Evolutionary conservation across 2,888 invertebrate genomes (phyloP).

Genomic region (Hemistola chrysoprasaria): DNA sequence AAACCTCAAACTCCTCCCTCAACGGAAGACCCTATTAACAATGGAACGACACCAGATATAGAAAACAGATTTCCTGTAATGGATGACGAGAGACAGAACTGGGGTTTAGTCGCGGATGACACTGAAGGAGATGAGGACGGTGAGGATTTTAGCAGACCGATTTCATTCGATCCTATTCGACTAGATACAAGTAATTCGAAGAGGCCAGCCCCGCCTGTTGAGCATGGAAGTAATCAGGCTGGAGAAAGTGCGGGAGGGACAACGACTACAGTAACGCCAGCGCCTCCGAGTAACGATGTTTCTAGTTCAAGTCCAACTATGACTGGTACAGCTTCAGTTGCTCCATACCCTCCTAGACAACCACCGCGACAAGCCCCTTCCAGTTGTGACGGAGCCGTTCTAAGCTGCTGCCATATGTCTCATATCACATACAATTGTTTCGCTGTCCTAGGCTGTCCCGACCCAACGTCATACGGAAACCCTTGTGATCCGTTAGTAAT

Average conservation of each 20-base stretch:
- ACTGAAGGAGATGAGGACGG: conserved; percentile 38
- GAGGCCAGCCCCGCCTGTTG: conserved; percentile 52
- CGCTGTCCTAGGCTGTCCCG: conserved; percentile 56
- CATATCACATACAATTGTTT: conserved; percentile 57
- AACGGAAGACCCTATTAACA: conserved; percentile 17
- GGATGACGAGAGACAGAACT: conserved; percentile 60
- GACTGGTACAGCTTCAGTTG: not conserved
- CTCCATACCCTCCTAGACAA: conserved; percentile 16
- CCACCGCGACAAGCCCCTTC: conserved; percentile 33
- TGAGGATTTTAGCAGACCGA: conserved; percentile 47
- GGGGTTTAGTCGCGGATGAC: conserved; percentile 53
- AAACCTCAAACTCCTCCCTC: conserved; percentile 15
- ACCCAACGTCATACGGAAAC: conserved; percentile 62
- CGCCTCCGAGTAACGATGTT: conserved; percentile 6
- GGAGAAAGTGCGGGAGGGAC: conserved; percentile 21
- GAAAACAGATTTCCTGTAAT: conserved; percentile 47
- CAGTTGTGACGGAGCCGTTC: conserved; percentile 56
- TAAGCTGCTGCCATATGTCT: conserved; percentile 59
- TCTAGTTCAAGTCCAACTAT: conserved; percentile 6
- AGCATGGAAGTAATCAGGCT: conserved; percentile 51
- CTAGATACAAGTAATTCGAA: conserved; percentile 37
- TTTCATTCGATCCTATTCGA: conserved; percentile 52
- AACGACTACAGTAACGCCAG: conserved; percentile 13
- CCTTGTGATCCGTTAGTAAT: conserved; percentile 55
- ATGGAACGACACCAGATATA: conserved; percentile 36